Conservation (phyloP, 2,797 vertebrate species). For the Pterois miles region DNA sequence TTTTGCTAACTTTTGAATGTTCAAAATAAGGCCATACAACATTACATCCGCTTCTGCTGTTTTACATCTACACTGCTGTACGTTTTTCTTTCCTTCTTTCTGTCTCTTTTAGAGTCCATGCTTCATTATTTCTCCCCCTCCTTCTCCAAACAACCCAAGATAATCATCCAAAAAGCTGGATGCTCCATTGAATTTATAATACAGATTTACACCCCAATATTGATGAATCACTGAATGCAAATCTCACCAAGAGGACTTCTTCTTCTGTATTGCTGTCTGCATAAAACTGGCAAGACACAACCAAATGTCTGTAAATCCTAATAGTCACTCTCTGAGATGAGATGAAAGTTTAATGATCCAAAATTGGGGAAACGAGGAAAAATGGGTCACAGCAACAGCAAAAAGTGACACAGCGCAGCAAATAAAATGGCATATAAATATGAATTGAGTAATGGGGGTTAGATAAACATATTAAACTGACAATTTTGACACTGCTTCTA, state of each 20-base stretch:
- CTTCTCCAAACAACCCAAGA: conserved; percentile 38
- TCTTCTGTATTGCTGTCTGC: conserved; percentile 30
- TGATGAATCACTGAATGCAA: conserved; percentile 42
- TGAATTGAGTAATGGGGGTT: conserved; percentile 16
- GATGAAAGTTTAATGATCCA: conserved; percentile 59
- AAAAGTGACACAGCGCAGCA: conserved; percentile 15
- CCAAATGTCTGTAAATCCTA: conserved; percentile 43
- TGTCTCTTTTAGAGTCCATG: not conserved
- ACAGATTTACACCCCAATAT: conserved; percentile 38
- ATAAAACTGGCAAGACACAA: conserved; percentile 17
- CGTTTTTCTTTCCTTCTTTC: no score
- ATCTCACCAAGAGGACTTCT: conserved; percentile 39
- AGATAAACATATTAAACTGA: conserved; percentile 18
- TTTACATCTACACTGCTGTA: no score
- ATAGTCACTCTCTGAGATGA: conserved; percentile 38
- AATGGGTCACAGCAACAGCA: conserved; percentile 44
- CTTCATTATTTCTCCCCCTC: not conserved
- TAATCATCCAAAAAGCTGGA: conserved; percentile 54
- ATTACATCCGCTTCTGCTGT: no score
- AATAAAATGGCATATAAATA: conserved; percentile 34
- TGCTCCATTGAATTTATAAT: conserved; percentile 50
- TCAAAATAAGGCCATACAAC: no score
- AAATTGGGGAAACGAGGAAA: conserved; percentile 38
- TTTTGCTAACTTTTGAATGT: no score
- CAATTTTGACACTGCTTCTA: not conserved